Evolutionary conservation across 2,888 invertebrate genomes (phyloP), one percentile per base, ranked within the genome.

Genomic region (Pseudoips prasinana): DNA sequence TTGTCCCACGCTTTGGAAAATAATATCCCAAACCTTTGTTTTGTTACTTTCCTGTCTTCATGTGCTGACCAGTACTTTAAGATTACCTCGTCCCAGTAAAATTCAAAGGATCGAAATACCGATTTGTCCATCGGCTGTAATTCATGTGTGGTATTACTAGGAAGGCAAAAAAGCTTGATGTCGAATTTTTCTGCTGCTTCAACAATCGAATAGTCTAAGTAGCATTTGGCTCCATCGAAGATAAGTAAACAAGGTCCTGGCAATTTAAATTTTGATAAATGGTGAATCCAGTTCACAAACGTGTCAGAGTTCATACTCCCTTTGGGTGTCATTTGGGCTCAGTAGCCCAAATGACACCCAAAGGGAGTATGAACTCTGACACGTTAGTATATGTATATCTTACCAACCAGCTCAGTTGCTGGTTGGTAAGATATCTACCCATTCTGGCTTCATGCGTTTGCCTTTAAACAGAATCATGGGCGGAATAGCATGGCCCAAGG

Each of bases 91-190:
- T 73, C 66, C 68, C 73, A 74, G 41, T 62, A 53, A 33, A 57
- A 36, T 43, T 71, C 68, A 48, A 63, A 67, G 3, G 58, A 45
- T 24, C 54, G 5, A 28, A 10, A 10, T 9, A 28, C 28, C 10
- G 28, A 28, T 43, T 69, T 70, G 46, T 69, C 67, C 46, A 72
- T 48, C 2, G 67, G 67, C 37, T 72, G 71, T 1, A 73, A 43
- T 30, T 71, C 67, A 42, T 72, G 70, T 0, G 71, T 71, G 0
- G 67, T 71, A 30, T 75, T 75, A 25, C 62, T 61, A 7, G 67
- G 71, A 18, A 77, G 40, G 44, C 73, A 73, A 31, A 57, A 67
- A 25, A 71, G 29, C n/a, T 11, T 14, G 14, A 20, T 20, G 20
- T 20, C 20, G 14, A 14, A 14, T 14, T 14, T 14, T 14, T 20